Base-by-base conservation (phyloP, 2,113 vertebrate genomes). In the Chamaea fasciata region DNA sequence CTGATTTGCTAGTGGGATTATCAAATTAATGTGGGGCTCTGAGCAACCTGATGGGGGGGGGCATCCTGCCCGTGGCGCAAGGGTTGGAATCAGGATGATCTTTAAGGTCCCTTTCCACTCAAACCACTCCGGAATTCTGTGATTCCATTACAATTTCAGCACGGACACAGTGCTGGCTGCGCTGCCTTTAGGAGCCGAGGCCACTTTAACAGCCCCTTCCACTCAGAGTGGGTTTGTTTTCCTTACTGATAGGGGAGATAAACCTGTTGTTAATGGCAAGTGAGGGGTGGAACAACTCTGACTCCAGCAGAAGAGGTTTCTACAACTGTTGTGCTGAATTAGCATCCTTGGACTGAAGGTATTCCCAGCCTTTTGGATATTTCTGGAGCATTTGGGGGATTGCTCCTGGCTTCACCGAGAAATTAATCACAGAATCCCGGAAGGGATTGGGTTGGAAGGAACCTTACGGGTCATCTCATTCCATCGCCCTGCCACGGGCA, bases 241-340 rank as follows among this genome's bases (percentile, higher is more conserved):
- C 71, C 39, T 80, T 83, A 2, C 47, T 78, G 94, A 91, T 63
- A 92, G 46, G 47, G 49, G 80, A 97, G 90, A 95, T 96, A 86
- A 94, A 88, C 12, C 35, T 93, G 92, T 94, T 96, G 82, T 88
- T 90, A 30, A 64, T 88, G 92, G 92, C 79, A 82, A 77, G 84
- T 0, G 17, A 90, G n/a, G 55, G 60, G 21, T 37, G 87, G 69
- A 91, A 77, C 0, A 0, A 10, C 47, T 20, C 75, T 0, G 2
- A 9, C 28, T 31, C 17, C 39, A 39, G 64, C 3, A 18, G 77
- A 71, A 87, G 90, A 77, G 14, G 39, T 85, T 91, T 59, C 81
- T 82, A 7, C 1, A 2, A 35, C 28, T 53, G 31, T 13, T 41
- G 47, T 49, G 71, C 79, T 88, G 87, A 83, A 41, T 87, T 71